A percentile compares a stretch with the other conserved stretches of the same genome.
phyloP scores from a whole-genome alignment of 2,797 vertebrate genomes.

The Delichon dasypus region DNA sequence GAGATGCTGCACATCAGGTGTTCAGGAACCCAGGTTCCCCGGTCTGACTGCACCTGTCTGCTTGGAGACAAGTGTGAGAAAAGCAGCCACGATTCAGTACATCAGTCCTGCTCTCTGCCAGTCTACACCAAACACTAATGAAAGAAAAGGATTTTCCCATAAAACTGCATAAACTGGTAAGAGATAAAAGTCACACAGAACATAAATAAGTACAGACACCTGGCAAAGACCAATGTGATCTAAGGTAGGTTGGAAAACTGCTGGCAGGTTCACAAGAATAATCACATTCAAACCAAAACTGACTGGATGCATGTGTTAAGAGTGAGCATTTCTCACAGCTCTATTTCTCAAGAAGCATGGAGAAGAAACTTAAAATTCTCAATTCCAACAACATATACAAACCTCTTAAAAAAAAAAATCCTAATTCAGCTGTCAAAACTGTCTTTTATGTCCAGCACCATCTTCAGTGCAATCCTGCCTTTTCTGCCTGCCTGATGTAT shows the following conservation, averaged over 20 bases:
- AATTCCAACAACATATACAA: not conserved
- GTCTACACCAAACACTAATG: not conserved
- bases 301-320: not conserved
- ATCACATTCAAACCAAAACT: not conserved
- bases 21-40: not conserved
- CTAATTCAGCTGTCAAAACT: not conserved
- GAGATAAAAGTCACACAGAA: not conserved
- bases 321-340: not conserved
- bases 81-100: not conserved
- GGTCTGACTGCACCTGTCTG: not conserved
- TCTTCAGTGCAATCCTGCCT: not conserved
- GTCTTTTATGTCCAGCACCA: not conserved
- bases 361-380: not conserved
- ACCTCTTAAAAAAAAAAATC: not conserved
- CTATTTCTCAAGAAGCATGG: not conserved
- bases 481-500: conserved; percentile 25
- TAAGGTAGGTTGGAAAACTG: not conserved
- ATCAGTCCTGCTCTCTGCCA: not conserved
- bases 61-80: not conserved
- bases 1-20: not conserved
- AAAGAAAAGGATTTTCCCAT: not conserved
- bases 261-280: not conserved
- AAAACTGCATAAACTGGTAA: not conserved
- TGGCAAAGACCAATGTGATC: not conserved
- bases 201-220: not conserved